Base-by-base conservation (phyloP, 2,797 vertebrate genomes). In the Linurgus olivaceus region DNA sequence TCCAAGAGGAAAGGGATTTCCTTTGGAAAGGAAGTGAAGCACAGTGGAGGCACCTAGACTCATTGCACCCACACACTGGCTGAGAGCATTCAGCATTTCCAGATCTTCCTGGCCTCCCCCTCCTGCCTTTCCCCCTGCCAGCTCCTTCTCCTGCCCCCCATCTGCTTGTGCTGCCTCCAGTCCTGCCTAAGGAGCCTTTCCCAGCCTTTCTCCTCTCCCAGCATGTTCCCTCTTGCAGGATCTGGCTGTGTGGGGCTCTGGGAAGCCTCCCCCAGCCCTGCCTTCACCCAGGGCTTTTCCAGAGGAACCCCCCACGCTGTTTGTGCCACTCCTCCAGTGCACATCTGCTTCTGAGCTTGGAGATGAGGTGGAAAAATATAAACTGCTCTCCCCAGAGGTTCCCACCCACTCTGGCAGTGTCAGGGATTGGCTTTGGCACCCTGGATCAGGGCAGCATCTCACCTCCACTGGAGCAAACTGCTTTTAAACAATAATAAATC, bases 271-370 rank as follows among this genome's bases (percentile, higher is more conserved):
- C 28, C 48, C 10, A 13, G 52, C 18, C 37, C 54, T 68, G 59
- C 47, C 57, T 16, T 37, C 76, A 65, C 50, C 50, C 73, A 42
- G 90, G 33, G 62, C 66, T 86, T 11, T 13, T 17, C 76, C 44
- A 86, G n/a, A 48, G 51, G 25, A 79, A 11, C 18, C 40, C 70
- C 17, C 2, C 5, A 2, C 1, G 0, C 42, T 0, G 0, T 26
- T 15, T 31, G 26, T 26, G 6, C 2, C 3, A 9, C 48, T 71
- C 57, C 80, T 73, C 72, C 75, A 38, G 35, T 17, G 40, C 75
- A 58, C 26, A 20, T 66, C 59, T 50, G 33, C 33, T 74, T 50
- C 79, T 3, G 1, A 33, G 33, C 73, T 54, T 1, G 0, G 33
- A 61, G 51, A 35, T 1, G 1, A 48, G n/a, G 42, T 6, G 5